A percentile compares a stretch with the other conserved stretches of the same genome.
These are phyloP conservation scores for Melanophora roralis DNA, from an alignment of 2,888 invertebrate species.

Conservation along the genomic window DNA sequence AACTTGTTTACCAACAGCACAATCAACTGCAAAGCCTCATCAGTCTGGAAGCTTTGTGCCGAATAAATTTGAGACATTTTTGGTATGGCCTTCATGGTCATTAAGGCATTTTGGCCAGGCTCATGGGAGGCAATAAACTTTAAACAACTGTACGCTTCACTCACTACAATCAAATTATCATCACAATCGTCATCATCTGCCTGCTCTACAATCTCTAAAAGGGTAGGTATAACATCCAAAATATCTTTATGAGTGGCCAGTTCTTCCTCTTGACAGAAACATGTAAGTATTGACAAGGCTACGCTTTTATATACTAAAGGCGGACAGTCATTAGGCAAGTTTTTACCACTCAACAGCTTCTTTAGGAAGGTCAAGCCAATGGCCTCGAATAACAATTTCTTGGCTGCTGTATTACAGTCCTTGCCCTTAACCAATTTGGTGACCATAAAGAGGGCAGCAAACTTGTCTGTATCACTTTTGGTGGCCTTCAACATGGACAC, in stretches of 20 bases:
- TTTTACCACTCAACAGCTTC: slow-evolving; percentile 85
- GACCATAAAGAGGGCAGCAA: slow-evolving; percentile 93
- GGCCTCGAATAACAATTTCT: slow-evolving; percentile 89
- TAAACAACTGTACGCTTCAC: slow-evolving; percentile 90
- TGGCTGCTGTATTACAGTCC: slow-evolving; percentile 87
- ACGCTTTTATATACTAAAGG: slow-evolving; percentile 94
- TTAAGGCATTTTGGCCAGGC: slow-evolving; percentile 87
- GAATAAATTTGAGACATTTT: slow-evolving; percentile 92
- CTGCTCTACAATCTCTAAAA: slow-evolving; percentile 89
- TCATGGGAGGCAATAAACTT: slow-evolving; percentile 88
- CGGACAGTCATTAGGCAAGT: slow-evolving; percentile 91
- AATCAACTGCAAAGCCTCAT: slow-evolving; percentile 89
- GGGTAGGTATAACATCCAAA: slow-evolving; percentile 88
- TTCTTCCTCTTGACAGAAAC: slow-evolving; percentile 89
- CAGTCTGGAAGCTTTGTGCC: slow-evolving; percentile 92
- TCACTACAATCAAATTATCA: slow-evolving; percentile 90
- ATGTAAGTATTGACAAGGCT: slow-evolving; percentile 90
- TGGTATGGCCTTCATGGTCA: slow-evolving; percentile 86
- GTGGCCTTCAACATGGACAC: slow-evolving; percentile 87
- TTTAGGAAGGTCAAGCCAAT: slow-evolving; percentile 92
- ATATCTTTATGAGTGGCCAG: slow-evolving; percentile 89
- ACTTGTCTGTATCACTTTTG: slow-evolving; percentile 91
- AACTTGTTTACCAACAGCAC: slow-evolving; percentile 85
- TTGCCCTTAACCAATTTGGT: slow-evolving; percentile 92
- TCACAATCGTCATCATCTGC: slow-evolving; percentile 91